Conservation (phyloP, 2,797 vertebrate genomes). For the Diplodus puntazzo region DNA sequence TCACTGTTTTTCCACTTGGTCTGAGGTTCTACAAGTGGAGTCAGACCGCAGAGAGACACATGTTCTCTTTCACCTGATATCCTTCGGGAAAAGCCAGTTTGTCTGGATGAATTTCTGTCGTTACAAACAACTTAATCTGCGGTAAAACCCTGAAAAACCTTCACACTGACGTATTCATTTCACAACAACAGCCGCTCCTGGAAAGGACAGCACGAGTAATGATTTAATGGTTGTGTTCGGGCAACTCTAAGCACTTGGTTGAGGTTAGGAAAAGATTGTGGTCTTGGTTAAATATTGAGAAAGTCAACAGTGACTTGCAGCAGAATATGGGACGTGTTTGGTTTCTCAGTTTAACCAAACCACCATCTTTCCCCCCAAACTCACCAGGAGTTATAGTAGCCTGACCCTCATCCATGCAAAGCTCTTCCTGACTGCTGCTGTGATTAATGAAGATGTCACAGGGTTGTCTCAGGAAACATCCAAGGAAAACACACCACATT, state of each 20-base stretch:
- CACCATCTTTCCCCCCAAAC: not conserved
- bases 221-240: not conserved
- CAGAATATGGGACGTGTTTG: not conserved
- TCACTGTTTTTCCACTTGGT: conserved; percentile 39
- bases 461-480: no score
- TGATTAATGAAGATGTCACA: not conserved
- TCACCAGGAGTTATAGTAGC: not conserved
- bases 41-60: conserved; percentile 36
- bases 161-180: not conserved
- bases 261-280: conserved; percentile 19
- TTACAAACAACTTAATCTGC: not conserved
- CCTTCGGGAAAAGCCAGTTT: not conserved
- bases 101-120: not conserved
- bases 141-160: not conserved
- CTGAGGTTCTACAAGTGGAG: conserved; percentile 23
- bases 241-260: not conserved
- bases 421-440: not conserved
- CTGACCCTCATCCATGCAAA: not conserved
- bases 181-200: conserved; percentile 7
- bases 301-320: not conserved
- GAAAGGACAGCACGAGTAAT: conserved; percentile 7
- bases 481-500: no score
- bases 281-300: conserved; percentile 10
- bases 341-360: conserved; percentile 13
- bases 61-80: not conserved